These are phyloP conservation scores for Beris chalybata DNA, from an alignment of 2,888 invertebrate genomes.

Conservation along the genomic window DNA sequence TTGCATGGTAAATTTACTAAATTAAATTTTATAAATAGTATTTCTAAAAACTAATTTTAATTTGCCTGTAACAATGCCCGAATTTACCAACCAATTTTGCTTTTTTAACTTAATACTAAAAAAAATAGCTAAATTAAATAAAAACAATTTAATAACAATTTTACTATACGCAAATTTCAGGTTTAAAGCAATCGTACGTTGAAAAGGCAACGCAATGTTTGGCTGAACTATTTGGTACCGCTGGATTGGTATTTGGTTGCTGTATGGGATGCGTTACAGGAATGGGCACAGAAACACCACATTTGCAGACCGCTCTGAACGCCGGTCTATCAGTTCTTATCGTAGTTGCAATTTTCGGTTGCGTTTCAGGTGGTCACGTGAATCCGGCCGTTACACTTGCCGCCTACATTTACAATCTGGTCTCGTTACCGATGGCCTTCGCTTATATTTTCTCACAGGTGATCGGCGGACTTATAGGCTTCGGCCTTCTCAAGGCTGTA, in stretches of 20 bases:
- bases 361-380: conserved; percentile 76
- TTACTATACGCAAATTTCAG: not conserved
- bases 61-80: no score
- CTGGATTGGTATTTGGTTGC: conserved; percentile 68
- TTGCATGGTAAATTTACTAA: no score
- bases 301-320: conserved; percentile 50
- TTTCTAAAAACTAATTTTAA: no score
- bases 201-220: conserved; percentile 57
- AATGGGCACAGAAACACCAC: conserved; percentile 47
- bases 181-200: conserved; percentile 35
- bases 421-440: conserved; percentile 57
- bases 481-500: conserved; percentile 66
- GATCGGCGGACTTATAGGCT: conserved; percentile 69
- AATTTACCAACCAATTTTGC: no score
- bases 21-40: no score
- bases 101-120: no score
- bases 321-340: conserved; percentile 73
- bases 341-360: conserved; percentile 73
- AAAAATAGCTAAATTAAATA: not conserved
- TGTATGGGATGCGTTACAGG: conserved; percentile 67
- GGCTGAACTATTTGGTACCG: conserved; percentile 71
- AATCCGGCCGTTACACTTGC: conserved; percentile 76
- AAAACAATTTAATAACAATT: not conserved
- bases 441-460: conserved; percentile 68
- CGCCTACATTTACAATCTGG: conserved; percentile 57